A percentile compares a stretch with the other conserved stretches of the same genome.
Evolutionary conservation across 2,113 vertebrate genomes (phyloP).

Genomic region (Symphodus melops): DNA sequence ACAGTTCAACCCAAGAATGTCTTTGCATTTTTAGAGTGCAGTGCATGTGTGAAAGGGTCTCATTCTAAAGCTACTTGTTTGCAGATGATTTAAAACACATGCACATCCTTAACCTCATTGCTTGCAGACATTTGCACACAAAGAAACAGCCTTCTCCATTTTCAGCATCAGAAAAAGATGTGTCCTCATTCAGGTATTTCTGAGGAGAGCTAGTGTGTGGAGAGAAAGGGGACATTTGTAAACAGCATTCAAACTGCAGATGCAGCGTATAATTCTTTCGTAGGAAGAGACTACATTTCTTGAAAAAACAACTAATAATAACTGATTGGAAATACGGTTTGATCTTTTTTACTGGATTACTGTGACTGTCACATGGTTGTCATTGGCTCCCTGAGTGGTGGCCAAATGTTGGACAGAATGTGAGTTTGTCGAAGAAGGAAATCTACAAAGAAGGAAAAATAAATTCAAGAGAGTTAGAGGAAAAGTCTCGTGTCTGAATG

Average conservation of each 20-base stretch:
- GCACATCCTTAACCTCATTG: conserved; percentile 33
- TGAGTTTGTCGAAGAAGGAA: not conserved
- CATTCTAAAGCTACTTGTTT: conserved; percentile 32
- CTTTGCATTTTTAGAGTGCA: no score
- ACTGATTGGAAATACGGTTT: not conserved
- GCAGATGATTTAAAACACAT: conserved; percentile 65
- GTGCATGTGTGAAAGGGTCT: no score
- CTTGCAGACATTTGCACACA: not conserved
- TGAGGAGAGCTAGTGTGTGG: not conserved
- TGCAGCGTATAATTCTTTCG: not conserved
- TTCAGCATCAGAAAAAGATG: not conserved
- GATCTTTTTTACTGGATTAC: not conserved
- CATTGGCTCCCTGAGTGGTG: not conserved
- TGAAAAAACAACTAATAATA: not conserved
- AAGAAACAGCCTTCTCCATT: not conserved
- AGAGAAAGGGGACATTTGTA: not conserved
- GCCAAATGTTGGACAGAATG: not conserved
- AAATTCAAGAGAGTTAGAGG: not conserved
- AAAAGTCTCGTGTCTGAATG: no score
- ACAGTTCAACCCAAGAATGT: no score
- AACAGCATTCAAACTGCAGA: not conserved
- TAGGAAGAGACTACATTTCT: not conserved
- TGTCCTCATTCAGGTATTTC: not conserved
- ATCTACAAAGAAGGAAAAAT: no score
- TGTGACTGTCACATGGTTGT: conserved; percentile 5